These are phyloP conservation scores for Cecropterus lyciades DNA, from an alignment of 1,140 invertebrate genomes.

Conservation along the genomic window DNA sequence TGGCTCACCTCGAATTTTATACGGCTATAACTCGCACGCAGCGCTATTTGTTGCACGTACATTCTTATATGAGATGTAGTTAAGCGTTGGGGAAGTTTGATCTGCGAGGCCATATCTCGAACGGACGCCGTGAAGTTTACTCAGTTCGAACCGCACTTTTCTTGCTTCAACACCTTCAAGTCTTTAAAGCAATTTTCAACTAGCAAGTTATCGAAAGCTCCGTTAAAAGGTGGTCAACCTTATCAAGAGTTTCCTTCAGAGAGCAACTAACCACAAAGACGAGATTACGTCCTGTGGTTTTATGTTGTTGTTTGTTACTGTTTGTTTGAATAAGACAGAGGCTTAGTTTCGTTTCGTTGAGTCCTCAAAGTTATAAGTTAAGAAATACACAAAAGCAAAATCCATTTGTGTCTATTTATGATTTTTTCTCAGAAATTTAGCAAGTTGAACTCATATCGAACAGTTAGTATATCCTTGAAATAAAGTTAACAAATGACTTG, in stretches of 20 bases:
- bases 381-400: background rate
- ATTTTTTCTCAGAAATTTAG: background rate
- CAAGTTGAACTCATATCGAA: constrained; percentile 1
- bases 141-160: constrained; percentile 50
- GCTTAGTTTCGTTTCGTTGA: background rate
- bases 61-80: constrained; percentile 28
- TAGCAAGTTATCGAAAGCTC: no score
- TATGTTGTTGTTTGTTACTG: no score
- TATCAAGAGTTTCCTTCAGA: no score
- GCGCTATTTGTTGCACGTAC: constrained; percentile 45
- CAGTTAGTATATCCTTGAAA: constrained; percentile 50
- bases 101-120: constrained; percentile 53
- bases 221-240: no score
- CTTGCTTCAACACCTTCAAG: constrained; percentile 39
- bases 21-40: constrained; percentile 64
- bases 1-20: constrained; percentile 67
- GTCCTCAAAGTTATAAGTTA: background rate
- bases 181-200: no score
- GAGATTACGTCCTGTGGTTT: no score
- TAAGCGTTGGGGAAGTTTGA: no score
- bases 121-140: constrained; percentile 51
- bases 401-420: background rate
- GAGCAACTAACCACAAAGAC: no score
- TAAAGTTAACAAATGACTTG: constrained; percentile 75
- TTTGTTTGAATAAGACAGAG: background rate